These are phyloP conservation scores for Ophion costatus DNA, from an alignment of 2,888 invertebrate species.

Conservation along the genomic window DNA sequence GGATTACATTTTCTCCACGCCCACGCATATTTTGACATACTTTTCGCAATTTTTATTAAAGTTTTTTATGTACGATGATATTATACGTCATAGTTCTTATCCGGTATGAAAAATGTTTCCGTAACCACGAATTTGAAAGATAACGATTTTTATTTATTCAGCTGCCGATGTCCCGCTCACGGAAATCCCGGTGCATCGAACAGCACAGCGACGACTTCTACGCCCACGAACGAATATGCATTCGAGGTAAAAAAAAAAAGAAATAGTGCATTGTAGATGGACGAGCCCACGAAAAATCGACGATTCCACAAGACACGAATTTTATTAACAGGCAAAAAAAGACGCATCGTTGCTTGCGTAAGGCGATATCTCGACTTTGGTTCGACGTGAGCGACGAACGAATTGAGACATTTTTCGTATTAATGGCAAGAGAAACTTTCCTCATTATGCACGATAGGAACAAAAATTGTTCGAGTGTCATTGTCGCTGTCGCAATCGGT, in stretches of 20 bases:
- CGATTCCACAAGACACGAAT: neutral
- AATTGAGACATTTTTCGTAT: slow-evolving; percentile 38
- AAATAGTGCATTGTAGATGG: slow-evolving; percentile 4
- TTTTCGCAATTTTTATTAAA: neutral
- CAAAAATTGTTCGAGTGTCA: neutral
- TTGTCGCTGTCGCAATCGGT: neutral
- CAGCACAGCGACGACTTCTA: slow-evolving; percentile 83
- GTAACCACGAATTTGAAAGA: neutral
- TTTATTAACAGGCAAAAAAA: neutral
- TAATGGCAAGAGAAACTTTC: slow-evolving; percentile 8
- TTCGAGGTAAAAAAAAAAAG: slow-evolving; percentile 87
- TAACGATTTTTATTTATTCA: slow-evolving; percentile 75
- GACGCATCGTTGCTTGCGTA: slow-evolving; percentile 42
- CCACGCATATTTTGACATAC: neutral
- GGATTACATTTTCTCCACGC: too few relatives aligned
- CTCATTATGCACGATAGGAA: slow-evolving; percentile 26
- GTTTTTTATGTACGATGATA: neutral
- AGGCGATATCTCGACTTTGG: neutral
- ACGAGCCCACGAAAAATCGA: neutral
- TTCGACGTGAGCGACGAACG: slow-evolving; percentile 3
- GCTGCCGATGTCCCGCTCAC: slow-evolving; percentile 92
- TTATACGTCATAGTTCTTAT: neutral
- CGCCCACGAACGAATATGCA: slow-evolving; percentile 89
- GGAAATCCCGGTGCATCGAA: slow-evolving; percentile 85
- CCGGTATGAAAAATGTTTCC: neutral